These are phyloP conservation scores for Mirounga angustirostris DNA, from an alignment of 2,113 vertebrate species.

Conservation along the genomic window DNA sequence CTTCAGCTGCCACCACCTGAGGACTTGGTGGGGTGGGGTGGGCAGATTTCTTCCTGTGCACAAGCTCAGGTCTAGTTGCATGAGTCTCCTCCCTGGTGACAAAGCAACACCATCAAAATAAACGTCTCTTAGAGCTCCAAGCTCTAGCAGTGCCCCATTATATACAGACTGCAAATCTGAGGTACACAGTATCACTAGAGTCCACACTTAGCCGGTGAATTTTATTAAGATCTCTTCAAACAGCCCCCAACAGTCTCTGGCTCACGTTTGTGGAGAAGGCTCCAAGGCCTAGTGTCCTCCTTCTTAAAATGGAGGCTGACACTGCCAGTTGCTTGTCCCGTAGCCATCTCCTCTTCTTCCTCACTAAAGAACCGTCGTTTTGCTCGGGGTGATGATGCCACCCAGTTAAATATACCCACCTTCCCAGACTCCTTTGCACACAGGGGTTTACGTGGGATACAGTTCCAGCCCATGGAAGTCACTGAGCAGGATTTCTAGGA, in stretches of 20 bases:
- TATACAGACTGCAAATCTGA: not conserved
- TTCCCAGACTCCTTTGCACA: not conserved
- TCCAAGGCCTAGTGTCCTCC: not conserved
- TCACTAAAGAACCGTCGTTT: not conserved
- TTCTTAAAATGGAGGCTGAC: not conserved
- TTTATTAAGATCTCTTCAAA: not conserved
- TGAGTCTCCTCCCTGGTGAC: not conserved
- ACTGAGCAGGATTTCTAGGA: not conserved
- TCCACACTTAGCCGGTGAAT: not conserved
- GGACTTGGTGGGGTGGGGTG: not conserved
- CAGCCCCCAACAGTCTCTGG: not conserved
- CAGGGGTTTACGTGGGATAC: not conserved
- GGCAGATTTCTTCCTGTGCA: not conserved
- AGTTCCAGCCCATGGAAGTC: not conserved
- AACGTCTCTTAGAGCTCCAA: not conserved
- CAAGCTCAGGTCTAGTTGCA: not conserved
- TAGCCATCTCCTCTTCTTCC: not conserved
- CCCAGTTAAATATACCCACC: not conserved
- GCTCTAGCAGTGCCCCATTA: not conserved
- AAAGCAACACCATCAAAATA: conserved; percentile 50
- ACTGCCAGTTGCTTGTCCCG: not conserved
- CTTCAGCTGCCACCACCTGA: not conserved
- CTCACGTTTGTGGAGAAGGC: not conserved
- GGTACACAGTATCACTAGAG: not conserved
- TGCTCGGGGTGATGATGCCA: not conserved